Evolutionary conservation across 2,888 invertebrate genomes (phyloP), one percentile per base, ranked within the genome.

Genomic region (Zelleria hepariella): DNA sequence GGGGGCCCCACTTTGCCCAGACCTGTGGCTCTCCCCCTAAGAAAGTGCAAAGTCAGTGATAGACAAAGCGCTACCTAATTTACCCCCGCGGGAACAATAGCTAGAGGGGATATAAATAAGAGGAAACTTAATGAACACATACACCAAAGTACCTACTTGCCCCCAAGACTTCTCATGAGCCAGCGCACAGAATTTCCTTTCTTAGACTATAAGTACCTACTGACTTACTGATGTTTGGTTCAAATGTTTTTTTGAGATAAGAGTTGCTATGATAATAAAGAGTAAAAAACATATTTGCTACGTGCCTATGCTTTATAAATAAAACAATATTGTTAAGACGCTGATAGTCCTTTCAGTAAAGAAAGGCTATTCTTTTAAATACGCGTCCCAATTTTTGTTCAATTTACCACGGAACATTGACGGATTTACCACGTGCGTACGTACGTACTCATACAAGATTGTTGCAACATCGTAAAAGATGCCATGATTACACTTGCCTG

Each of bases 91-190:
- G 75, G 70, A 65, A 82, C 80, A 83, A 84, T 76, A 73, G 77
- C 78, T 26, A 70, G 67, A 71, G 77, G 81, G 78, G 82, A 79
- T 79, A 82, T 84, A 84, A 85, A 82, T 82, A 85, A 79, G 73
- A 75, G 72, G 74, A 72, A 77, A 79, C 82, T 85, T 85, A 85
- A 84, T 84, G 83, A 83, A 84, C 82, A 82, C 80, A 81, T 82
- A 81, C 80, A 84, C 78, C 75, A 76, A 74, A 78, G 80, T 62
- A 61, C 61, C 75, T 74, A n/a, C n/a, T n/a, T 42, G 32, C 2
- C 32, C 15, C 32, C 15, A 42, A 15, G 4, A 21, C 23, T 23
- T 51, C 1, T 23, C 8, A 3, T 21, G n/a, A n/a, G n/a, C n/a
- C n/a, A n/a, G n/a, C n/a, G n/a, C n/a, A n/a, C n/a, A n/a, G n/a